These are phyloP conservation scores for Labia minor DNA, from an alignment of 2,888 invertebrate species.

Conservation along the genomic window DNA sequence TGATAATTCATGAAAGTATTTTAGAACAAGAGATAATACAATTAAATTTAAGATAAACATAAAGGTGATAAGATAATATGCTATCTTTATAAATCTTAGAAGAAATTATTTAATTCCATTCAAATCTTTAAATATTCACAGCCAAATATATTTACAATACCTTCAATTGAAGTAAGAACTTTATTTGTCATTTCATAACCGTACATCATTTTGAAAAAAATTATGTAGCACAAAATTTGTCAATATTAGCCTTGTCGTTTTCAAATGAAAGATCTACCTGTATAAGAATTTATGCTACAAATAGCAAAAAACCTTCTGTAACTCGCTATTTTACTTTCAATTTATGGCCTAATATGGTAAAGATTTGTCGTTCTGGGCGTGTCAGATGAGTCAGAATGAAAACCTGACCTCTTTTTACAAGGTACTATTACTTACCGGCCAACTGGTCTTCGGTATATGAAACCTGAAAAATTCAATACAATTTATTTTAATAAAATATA, in stretches of 20 bases:
- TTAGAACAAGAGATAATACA: no score
- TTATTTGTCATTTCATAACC: conserved; percentile 63
- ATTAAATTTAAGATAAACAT: no score
- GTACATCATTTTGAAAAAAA: conserved; percentile 46
- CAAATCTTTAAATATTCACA: no score
- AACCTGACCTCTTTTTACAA: conserved; percentile 38
- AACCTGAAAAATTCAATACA: conserved; percentile 51
- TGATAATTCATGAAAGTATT: no score
- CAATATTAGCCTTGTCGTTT: no score
- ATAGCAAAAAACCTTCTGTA: conserved; percentile 16
- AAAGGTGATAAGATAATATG: no score
- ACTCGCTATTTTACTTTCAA: conserved; percentile 28
- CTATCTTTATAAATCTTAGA: no score
- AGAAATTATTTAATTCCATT: no score
- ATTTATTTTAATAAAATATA: background rate
- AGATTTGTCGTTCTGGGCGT: conserved; percentile 31
- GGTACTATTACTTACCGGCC: conserved; percentile 61
- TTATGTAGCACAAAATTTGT: no score
- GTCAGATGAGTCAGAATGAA: conserved; percentile 29
- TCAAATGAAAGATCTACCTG: conserved; percentile 8
- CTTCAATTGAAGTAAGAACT: conserved; percentile 60
- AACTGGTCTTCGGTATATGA: conserved; percentile 84
- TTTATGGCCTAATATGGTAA: conserved; percentile 33
- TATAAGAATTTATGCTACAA: conserved; percentile 20
- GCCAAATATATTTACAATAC: background rate